Percentiles rank a stretch among this genome's conserved stretches.
These are phyloP conservation scores for Tragelaphus buxtoni DNA, from an alignment of 2,113 vertebrate genomes.

Conservation along the genomic window DNA sequence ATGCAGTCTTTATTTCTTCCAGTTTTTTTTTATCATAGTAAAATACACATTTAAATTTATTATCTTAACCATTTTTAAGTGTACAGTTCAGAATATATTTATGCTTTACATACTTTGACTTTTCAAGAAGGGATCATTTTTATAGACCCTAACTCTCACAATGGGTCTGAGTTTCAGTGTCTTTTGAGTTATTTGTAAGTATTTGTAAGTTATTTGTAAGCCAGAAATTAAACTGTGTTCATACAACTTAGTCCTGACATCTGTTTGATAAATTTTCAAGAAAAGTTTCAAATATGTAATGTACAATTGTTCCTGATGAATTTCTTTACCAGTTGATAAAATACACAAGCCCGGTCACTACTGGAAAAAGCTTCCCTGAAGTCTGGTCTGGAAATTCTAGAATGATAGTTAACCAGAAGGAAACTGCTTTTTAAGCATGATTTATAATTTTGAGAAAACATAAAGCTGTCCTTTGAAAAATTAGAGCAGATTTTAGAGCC, in stretches of 20 bases:
- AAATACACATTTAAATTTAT: background rate
- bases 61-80: background rate
- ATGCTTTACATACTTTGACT: background rate
- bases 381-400: slow-evolving; percentile 3
- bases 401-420: background rate
- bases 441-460: background rate
- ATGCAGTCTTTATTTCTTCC: background rate
- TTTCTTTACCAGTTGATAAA: background rate
- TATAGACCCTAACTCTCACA: background rate
- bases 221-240: slow-evolving; percentile 6
- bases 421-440: background rate
- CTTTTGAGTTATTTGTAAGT: background rate
- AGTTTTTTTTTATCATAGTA: background rate
- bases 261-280: background rate
- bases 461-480: background rate
- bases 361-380: slow-evolving; percentile 5
- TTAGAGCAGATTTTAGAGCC: background rate
- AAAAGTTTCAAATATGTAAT: background rate
- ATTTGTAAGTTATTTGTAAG: background rate
- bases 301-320: background rate
- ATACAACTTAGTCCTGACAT: background rate
- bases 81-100: background rate
- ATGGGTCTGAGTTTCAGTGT: background rate
- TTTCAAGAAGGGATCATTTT: background rate
- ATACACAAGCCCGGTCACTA: background rate